A percentile compares a stretch with the other conserved stretches of the same genome.
Conservation (phyloP, 2,113 vertebrate species). For the Rhinoderma darwinii region DNA sequence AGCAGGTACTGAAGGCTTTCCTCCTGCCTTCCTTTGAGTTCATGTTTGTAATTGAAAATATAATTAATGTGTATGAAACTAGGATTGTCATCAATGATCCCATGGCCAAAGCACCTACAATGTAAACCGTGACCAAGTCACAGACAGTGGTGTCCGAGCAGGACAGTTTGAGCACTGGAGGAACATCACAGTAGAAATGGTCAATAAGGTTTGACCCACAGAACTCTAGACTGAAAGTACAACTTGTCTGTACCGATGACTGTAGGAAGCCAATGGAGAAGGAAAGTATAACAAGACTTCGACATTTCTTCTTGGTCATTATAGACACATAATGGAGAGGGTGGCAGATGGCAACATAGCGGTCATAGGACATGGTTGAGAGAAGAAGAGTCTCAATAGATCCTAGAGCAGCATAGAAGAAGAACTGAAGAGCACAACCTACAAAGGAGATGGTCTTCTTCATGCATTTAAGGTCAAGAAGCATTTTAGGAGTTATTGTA, state of each 20-base stretch:
- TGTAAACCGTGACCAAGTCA: not conserved
- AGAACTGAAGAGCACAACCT: constrained; percentile 43
- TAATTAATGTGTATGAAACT: not conserved
- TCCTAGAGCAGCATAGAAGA: constrained; percentile 1
- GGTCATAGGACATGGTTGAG: constrained; percentile 35
- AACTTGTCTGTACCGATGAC: constrained; percentile 15
- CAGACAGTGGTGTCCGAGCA: constrained; percentile 6
- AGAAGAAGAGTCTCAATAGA: not conserved
- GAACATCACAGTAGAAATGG: constrained; percentile 44
- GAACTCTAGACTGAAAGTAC: not conserved
- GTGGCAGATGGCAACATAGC: constrained; percentile 33
- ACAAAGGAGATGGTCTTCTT: constrained; percentile 17
- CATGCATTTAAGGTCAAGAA: not conserved
- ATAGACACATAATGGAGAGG: constrained; percentile 21
- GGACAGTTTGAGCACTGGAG: constrained; percentile 6
- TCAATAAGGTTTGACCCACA: constrained; percentile 8
- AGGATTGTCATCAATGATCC: constrained; percentile 10
- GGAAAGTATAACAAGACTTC: not conserved
- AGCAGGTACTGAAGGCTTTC: constrained; percentile 51
- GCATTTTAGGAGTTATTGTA: constrained; percentile 40
- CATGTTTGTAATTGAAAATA: not conserved
- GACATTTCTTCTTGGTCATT: constrained; percentile 35
- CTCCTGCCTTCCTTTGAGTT: not conserved
- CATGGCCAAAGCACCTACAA: not conserved
- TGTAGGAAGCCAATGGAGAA: constrained; percentile 15